Evolutionary conservation across 2,113 vertebrate species (phyloP).

Genomic region (Paramormyrops kingsleyae): DNA sequence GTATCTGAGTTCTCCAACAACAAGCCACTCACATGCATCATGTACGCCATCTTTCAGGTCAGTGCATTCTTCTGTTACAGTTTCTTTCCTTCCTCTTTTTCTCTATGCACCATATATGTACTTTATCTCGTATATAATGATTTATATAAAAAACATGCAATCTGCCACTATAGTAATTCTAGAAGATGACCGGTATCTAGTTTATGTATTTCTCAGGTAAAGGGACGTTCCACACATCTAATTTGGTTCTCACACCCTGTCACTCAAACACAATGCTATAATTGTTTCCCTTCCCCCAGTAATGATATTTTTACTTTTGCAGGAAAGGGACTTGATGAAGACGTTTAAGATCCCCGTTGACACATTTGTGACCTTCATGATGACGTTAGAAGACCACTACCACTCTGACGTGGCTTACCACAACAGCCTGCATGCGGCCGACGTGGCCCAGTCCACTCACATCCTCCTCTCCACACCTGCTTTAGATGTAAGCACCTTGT

Average conservation of each 20-base stretch:
- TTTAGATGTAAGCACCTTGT: constrained; percentile 74
- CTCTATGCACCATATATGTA: not conserved
- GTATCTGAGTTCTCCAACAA: constrained; percentile 87
- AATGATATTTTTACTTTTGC: constrained; percentile 17
- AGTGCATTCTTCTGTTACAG: constrained; percentile 27
- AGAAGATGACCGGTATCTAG: not conserved
- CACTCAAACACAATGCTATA: not conserved
- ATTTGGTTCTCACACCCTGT: not conserved
- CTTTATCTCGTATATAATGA: not conserved
- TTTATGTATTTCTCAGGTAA: not conserved
- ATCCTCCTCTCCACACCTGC: constrained; percentile 92
- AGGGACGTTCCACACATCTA: not conserved
- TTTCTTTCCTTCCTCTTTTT: not conserved
- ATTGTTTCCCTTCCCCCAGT: not conserved
- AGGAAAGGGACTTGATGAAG: constrained; percentile 94
- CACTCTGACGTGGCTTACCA: constrained; percentile 92
- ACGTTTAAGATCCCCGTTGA: constrained; percentile 94
- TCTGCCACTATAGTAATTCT: not conserved
- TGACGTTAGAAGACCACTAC: constrained; percentile 96
- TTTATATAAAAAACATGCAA: not conserved
- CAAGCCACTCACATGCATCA: constrained; percentile 87
- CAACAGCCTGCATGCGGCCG: constrained; percentile 95
- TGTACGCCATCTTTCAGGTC: constrained; percentile 97
- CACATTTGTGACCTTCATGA: constrained; percentile 93
- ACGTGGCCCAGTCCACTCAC: constrained; percentile 93